These are phyloP conservation scores for Drosophila erecta DNA, from an alignment of 1,140 invertebrate species.

Conservation along the genomic window DNA sequence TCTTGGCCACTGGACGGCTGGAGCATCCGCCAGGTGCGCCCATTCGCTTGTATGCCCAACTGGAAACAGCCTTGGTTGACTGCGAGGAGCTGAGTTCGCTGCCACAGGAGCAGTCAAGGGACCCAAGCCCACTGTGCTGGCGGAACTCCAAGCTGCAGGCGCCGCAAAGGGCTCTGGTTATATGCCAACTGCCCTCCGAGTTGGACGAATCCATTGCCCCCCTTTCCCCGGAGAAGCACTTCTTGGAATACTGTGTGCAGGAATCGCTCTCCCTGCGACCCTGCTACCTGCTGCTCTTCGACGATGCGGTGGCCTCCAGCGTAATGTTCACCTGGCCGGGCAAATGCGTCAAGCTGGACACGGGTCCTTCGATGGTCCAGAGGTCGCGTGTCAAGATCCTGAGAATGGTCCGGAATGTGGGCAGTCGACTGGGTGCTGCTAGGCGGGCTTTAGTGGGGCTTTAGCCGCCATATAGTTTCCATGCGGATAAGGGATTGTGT, in stretches of 20 bases:
- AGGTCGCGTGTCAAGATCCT: neutral
- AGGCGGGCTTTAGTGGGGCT: slow-evolving; percentile 5
- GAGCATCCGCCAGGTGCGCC: slow-evolving; percentile 3
- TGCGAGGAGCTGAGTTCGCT: neutral
- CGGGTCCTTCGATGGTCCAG: neutral
- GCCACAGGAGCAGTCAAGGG: neutral
- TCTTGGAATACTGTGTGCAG: slow-evolving; percentile 15
- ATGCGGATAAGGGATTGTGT: neutral
- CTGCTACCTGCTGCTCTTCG: slow-evolving; percentile 17
- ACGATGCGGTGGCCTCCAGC: slow-evolving; percentile 1
- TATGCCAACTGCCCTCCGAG: slow-evolving; percentile 31
- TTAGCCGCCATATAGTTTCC: neutral
- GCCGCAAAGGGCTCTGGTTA: slow-evolving; percentile 24
- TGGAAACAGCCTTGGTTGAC: slow-evolving; percentile 24
- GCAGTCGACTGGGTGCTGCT: neutral
- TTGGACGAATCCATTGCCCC: slow-evolving; percentile 8
- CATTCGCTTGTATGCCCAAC: slow-evolving; percentile 19
- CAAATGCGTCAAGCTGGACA: slow-evolving; percentile 1
- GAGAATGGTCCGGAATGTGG: neutral
- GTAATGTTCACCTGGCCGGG: slow-evolving; percentile 13
- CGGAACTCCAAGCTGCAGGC: slow-evolving; percentile 8
- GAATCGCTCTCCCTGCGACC: neutral
- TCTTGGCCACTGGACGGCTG: slow-evolving; percentile 22
- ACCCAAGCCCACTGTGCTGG: slow-evolving; percentile 12
- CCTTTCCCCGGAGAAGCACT: slow-evolving; percentile 5